A percentile compares a stretch with the other conserved stretches of the same genome.
Conservation (phyloP, 1,140 invertebrate species). For the Stratiolaelaps scimitus region DNA sequence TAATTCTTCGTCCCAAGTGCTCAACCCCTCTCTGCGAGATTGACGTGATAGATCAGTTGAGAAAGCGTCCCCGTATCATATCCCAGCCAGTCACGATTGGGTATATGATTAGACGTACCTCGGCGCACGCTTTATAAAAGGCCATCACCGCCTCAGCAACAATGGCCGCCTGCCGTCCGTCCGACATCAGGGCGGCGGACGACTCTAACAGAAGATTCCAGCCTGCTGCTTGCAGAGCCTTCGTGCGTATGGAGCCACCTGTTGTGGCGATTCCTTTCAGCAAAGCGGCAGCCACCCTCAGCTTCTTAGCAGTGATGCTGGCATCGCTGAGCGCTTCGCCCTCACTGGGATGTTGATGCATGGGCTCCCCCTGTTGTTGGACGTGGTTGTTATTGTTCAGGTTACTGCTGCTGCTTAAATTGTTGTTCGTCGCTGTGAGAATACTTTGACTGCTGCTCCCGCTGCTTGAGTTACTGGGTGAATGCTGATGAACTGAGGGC, state of each 20-base stretch:
- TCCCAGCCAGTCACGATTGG: too few relatives aligned
- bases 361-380: not conserved
- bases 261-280: not conserved
- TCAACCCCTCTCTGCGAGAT: too few relatives aligned
- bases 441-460: too few relatives aligned
- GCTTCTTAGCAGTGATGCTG: not conserved
- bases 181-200: not conserved
- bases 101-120: not conserved
- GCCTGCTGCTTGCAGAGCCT: too few relatives aligned
- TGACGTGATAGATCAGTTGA: too few relatives aligned
- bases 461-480: too few relatives aligned
- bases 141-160: slow-evolving; percentile 7
- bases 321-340: not conserved
- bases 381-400: not conserved
- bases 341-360: not conserved
- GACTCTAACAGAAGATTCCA: slow-evolving; percentile 1
- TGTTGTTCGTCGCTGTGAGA: not conserved
- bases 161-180: not conserved
- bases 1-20: too few relatives aligned
- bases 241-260: too few relatives aligned
- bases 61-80: too few relatives aligned
- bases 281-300: not conserved
- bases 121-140: slow-evolving; percentile 16
- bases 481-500: not conserved
- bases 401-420: not conserved